Evolutionary conservation across 2,888 invertebrate genomes (phyloP), one percentile per base, ranked within the genome.

Genomic region (Drosophila greeni): DNA sequence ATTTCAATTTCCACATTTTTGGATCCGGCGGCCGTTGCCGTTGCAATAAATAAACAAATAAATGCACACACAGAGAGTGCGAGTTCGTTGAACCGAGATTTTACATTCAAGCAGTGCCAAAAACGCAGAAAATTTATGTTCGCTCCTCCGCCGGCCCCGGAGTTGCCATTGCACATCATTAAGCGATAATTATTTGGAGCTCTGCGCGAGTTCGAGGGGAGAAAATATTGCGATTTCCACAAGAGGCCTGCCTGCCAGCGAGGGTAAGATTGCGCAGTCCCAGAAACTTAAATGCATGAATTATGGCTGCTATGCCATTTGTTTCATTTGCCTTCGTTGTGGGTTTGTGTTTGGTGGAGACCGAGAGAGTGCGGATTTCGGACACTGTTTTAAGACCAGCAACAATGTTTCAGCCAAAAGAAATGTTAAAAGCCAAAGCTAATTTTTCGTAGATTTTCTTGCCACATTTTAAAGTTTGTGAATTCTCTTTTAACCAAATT

Each of bases 161-260:
- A 14, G 42, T 42, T 70, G 56, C 55, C 70, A 59, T 66, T 83
- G 68, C 85, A 72, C 84, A 81, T 84, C 82, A 79, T 85, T 83
- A 85, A 73, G 82, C 85, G 75, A 83, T 79, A 85, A 85, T 85
- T 79, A 74, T 85, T 72, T 74, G 62, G 51, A 52, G 48, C 52
- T 31, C 45, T 29, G 40, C 29, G 39, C 29, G 24, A 33, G 23
- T 47, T 56, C n/a, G 40, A 23, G 49, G 67, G 61, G 49, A 56
- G 26, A 58, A 77, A 72, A 45, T 51, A 75, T 69, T 68, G 79
- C 65, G 61, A 23, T 56, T 62, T 67, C 20, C 43, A 48, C 26
- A 37, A 53, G 24, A 37, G 26, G 42, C 29, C 45, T 14, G 23
- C 33, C 42, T 49, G 61, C 49, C 54, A 43, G 43, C 31, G 33